Base-by-base conservation (phyloP, 2,113 vertebrate species). In the Bufo gargarizans region DNA sequence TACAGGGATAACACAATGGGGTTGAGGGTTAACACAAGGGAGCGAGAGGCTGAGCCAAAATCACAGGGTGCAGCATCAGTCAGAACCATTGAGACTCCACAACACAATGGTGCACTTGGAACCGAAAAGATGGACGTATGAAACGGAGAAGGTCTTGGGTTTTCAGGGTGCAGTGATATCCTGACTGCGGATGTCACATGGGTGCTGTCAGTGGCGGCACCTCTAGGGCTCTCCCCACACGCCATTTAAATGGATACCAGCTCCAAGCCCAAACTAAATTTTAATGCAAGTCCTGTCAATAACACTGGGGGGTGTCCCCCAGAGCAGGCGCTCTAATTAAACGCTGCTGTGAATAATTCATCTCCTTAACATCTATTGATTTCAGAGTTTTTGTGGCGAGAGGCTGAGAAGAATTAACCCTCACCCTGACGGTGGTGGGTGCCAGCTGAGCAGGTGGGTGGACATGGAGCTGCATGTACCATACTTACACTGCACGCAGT, bases 341-440 rank as follows among this genome's bases (percentile, higher is more conserved):
- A 96, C 97, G 96, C 94, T 95, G 92, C 96, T 95, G 94, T 99
- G 98, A 99, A 99, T 99, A 97, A 99, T 99, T 99, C 97, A 99
- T 97, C 97, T 97, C 97, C 95, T 97, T 98, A 98, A 99, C 96
- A 97, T 96, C 95, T 96, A 99, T 99, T 97, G 98, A 99, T 99
- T 97, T 94, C 96, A 96, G 96, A 97, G 96, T 98, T 98, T 72
- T 96, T 95, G 94, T 97, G 94, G 96, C 95, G 95, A 95, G 93
- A 95, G 96, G 94, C 94, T 95, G 96, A 96, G 96, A 97, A 98
- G 71, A 98, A 98, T 98, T 97, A 97, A 99, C 97, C 96, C 71
- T 33, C 67, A 83, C 79, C 33, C 14, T 79, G 63, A 3, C 20
- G 53, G 56, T 14, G 53, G 56, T 14, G 49, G 53, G 13, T 8